A percentile compares a stretch with the other conserved stretches of the same genome.
Conservation (phyloP, 2,797 vertebrate species). For the Tiaroga cobitis region DNA sequence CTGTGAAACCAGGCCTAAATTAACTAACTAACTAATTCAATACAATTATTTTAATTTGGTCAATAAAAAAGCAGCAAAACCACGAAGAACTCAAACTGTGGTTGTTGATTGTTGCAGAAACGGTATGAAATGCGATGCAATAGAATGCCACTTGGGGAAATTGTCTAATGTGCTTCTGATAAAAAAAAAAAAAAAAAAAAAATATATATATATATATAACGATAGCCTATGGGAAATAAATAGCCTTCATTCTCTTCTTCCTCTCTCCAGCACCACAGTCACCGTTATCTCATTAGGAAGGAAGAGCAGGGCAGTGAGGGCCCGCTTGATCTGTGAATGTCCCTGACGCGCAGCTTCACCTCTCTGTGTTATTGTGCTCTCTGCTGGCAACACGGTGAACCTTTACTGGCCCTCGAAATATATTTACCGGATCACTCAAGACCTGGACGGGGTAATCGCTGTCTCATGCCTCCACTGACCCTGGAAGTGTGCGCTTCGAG, state of each 20-base stretch:
- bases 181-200: no score
- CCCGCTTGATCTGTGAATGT: neutral
- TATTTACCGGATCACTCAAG: neutral
- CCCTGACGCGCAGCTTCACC: constrained; percentile 4
- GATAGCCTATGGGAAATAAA: neutral
- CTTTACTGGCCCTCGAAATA: neutral
- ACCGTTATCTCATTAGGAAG: neutral
- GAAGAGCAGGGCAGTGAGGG: neutral
- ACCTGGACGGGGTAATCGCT: neutral
- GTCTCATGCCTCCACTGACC: no score
- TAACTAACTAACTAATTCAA: neutral
- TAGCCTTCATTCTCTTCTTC: neutral
- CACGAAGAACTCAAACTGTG: neutral
- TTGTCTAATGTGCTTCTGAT: no score
- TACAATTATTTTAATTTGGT: neutral
- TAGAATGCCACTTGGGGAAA: no score
- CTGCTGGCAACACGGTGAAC: neutral
- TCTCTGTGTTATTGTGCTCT: neutral
- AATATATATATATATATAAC: no score
- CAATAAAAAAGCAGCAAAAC: neutral
- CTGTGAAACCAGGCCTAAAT: no score
- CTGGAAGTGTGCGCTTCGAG: neutral
- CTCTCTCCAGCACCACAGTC: neutral
- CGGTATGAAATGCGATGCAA: no score
- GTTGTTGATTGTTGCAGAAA: no score